A percentile compares a stretch with the other conserved stretches of the same genome.
These are phyloP conservation scores for Selenia dentaria DNA, from an alignment of 2,888 invertebrate genomes.

Conservation along the genomic window DNA sequence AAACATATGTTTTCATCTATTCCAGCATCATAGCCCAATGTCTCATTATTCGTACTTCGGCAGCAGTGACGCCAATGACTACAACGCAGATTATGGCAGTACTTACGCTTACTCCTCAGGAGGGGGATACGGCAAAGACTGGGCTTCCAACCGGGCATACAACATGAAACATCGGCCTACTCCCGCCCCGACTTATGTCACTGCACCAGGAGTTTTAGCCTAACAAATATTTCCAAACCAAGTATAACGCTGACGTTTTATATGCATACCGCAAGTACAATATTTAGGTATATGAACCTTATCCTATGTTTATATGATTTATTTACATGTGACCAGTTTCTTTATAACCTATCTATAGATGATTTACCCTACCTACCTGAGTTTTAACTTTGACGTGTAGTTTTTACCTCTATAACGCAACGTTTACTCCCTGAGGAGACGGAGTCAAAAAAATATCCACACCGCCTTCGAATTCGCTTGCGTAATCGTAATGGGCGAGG, in stretches of 20 bases:
- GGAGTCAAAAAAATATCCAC: too few species aligned
- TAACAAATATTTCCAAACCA: constrained; percentile 28
- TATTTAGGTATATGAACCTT: too few species aligned
- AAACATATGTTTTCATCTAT: constrained; percentile 22
- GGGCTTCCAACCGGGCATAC: constrained; percentile 78
- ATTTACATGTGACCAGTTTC: too few species aligned
- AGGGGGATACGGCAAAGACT: constrained; percentile 72
- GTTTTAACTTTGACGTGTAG: too few species aligned
- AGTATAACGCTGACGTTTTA: neutral
- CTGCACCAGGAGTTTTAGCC: constrained; percentile 66
- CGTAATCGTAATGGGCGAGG: too few species aligned
- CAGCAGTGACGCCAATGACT: constrained; percentile 64
- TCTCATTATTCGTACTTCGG: constrained; percentile 72
- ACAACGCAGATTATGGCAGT: constrained; percentile 68
- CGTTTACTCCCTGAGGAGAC: too few species aligned
- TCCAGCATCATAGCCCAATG: constrained; percentile 67
- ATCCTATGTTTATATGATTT: too few species aligned
- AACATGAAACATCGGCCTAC: constrained; percentile 64
- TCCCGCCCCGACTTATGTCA: constrained; percentile 63
- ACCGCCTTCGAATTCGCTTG: too few species aligned
- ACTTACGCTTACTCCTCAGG: constrained; percentile 67
- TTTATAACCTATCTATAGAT: too few species aligned
- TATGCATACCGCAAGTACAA: too few species aligned
- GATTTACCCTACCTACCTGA: too few species aligned
- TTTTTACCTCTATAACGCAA: too few species aligned